Conservation (phyloP, 1,140 invertebrate genomes). For the Heliconius hewitsoni region DNA sequence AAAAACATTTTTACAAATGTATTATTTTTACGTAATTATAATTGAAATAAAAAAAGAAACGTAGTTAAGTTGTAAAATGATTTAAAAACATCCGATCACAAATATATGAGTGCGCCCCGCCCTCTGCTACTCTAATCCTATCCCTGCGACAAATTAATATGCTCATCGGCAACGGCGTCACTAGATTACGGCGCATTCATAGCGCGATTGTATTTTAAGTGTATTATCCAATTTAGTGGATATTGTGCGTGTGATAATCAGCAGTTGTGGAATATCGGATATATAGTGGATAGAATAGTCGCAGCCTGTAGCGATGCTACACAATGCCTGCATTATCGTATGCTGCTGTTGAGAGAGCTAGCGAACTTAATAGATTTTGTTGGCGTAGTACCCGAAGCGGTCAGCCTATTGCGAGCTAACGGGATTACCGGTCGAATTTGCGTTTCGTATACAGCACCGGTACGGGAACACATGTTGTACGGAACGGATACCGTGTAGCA, state of each 20-base stretch:
- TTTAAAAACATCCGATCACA: not conserved
- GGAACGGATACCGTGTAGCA: constrained; percentile 41
- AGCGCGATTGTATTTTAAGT: constrained; percentile 80
- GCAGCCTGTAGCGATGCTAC: constrained; percentile 53
- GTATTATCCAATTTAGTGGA: constrained; percentile 80
- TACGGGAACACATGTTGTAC: constrained; percentile 54
- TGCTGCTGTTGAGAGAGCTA: constrained; percentile 65
- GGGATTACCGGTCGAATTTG: constrained; percentile 72
- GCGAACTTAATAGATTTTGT: constrained; percentile 80
- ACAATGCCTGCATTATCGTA: constrained; percentile 69
- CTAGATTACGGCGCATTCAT: constrained; percentile 77
- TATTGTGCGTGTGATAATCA: constrained; percentile 78
- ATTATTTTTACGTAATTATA: too few species aligned
- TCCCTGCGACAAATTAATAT: constrained; percentile 79
- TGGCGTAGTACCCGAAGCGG: constrained; percentile 60
- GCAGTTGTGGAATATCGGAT: constrained; percentile 55
- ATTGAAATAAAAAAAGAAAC: too few species aligned
- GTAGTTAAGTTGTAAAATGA: too few species aligned
- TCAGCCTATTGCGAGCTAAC: constrained; percentile 74
- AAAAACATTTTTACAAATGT: too few species aligned
- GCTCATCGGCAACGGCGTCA: constrained; percentile 77
- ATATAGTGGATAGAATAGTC: constrained; percentile 40
- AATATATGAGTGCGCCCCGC: constrained; percentile 14
- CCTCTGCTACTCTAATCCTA: constrained; percentile 65
- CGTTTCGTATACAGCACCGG: constrained; percentile 58